Evolutionary conservation across 2,113 vertebrate species (phyloP), one percentile per base, ranked within the genome.

Genomic region (Pseudolaguvia tuberculata): DNA sequence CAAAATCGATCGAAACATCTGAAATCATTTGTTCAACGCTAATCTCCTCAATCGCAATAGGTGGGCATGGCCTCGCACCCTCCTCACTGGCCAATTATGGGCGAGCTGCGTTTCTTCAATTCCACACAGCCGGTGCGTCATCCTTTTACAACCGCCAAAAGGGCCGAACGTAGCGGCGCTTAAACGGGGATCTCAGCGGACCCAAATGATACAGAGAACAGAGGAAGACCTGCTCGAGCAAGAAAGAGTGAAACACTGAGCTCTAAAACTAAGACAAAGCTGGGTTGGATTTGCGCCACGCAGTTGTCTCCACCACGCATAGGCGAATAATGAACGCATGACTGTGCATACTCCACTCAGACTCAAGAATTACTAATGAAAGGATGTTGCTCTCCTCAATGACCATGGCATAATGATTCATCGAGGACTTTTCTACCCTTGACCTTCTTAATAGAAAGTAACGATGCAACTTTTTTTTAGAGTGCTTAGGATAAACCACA

Each of bases 51-150:
- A 52, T 69, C 56, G 66, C 57, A 71, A 53, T 42, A 77, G 67
- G 58, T 68, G 63, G 55, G 73, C 67, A 70, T 62, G 67, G 56
- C 66, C 69, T 62, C 83, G 87, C 86, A 80, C 83, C 83, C 84
- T 72, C 17, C 56, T 84, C 87, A 77, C 80, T 80, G 84, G 87
- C 87, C 88, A 88, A 89, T 90, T 67, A 71, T 59, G 56, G 55
- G 76, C 73, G 65, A 86, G 87, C 87, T 87, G 85, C 86, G 79
- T 80, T 70, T 82, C 79, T 86, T 87, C 85, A 78, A 84, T 87
- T 85, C 87, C 82, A 85, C 78, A 83, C 84, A 86, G 84, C 84
- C 83, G 82, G 87, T 86, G 86, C 89, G 88, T 89, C 89, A 90
- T 88, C 86, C 80, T 83, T 85, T 87, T 87, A 88, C 86, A 83